These are phyloP conservation scores for Australoheros facetus DNA, from an alignment of 2,797 vertebrate species.

Conservation along the genomic window DNA sequence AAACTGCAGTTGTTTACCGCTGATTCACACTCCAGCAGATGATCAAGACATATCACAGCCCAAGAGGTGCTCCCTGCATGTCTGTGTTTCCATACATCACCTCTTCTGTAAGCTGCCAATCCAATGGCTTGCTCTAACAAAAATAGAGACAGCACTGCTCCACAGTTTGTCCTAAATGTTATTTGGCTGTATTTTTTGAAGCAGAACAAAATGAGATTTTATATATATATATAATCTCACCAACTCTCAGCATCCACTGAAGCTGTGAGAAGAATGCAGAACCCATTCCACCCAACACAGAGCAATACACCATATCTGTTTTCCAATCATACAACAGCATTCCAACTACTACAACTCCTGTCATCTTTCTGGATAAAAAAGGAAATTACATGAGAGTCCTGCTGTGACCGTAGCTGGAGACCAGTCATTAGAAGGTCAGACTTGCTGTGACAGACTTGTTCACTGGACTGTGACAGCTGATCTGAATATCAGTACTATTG, in stretches of 20 bases:
- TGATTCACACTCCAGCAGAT: slow-evolving; percentile 30
- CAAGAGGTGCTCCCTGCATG: background rate
- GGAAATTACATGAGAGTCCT: slow-evolving; percentile 61
- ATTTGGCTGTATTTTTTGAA: slow-evolving; percentile 16
- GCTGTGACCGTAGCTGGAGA: slow-evolving; percentile 57
- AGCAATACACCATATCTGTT: slow-evolving; percentile 35
- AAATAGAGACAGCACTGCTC: slow-evolving; percentile 11
- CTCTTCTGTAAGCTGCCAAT: slow-evolving; percentile 22
- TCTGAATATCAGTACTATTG: slow-evolving; percentile 33
- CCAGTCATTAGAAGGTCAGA: slow-evolving; percentile 69
- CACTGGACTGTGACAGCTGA: slow-evolving; percentile 61
- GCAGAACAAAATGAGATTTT: background rate
- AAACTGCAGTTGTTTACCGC: slow-evolving; percentile 41
- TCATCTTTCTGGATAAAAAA: slow-evolving; percentile 56
- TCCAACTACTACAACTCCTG: slow-evolving; percentile 52
- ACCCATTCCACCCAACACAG: slow-evolving; percentile 22
- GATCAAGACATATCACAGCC: slow-evolving; percentile 37
- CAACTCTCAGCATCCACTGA: slow-evolving; percentile 11
- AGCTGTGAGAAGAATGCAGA: slow-evolving; percentile 6
- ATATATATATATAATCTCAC: slow-evolving; percentile 9
- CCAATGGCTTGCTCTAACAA: background rate
- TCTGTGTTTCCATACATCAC: slow-evolving; percentile 19
- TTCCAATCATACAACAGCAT: slow-evolving; percentile 42
- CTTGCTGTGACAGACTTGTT: slow-evolving; percentile 47
- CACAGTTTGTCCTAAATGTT: slow-evolving; percentile 29